phyloP scores from a whole-genome alignment of 2,797 vertebrate species.

The Lacerta agilis region DNA sequence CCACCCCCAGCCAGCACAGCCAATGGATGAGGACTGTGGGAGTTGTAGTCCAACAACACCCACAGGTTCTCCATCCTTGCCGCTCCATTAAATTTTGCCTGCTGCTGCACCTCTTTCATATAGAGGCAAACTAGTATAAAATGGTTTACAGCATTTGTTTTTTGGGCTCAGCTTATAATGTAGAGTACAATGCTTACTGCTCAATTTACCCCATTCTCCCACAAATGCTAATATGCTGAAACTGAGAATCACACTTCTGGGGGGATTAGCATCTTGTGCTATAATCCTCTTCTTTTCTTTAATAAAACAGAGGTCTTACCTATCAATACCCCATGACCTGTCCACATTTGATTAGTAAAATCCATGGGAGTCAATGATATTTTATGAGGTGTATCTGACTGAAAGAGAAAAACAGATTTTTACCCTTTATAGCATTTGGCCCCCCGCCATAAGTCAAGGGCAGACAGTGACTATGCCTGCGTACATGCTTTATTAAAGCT shows the following conservation, averaged over 20 bases:
- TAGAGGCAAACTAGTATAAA: not conserved
- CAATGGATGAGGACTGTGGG: too few relatives aligned
- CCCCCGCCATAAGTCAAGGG: not conserved
- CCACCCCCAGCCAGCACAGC: too few relatives aligned
- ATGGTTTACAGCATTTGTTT: rapidly evolving
- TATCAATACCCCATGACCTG: constrained; percentile 74
- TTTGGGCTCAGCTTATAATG: not conserved
- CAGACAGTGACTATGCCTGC: not conserved
- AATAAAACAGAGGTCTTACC: constrained; percentile 61
- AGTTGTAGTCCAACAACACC: too few relatives aligned
- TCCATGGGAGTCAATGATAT: constrained; percentile 77
- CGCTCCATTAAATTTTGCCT: not conserved
- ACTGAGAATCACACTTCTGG: not conserved
- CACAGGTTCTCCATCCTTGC: too few relatives aligned
- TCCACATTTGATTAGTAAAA: constrained; percentile 75
- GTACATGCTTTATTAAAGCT: too few relatives aligned
- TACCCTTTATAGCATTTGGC: not conserved
- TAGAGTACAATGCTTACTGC: not conserved
- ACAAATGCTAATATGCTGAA: not conserved
- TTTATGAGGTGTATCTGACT: constrained; percentile 80
- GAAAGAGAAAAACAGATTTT: constrained; percentile 30
- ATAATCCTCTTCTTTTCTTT: not conserved
- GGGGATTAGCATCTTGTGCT: not conserved
- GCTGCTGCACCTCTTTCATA: not conserved
- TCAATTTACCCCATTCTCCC: not conserved